Evolutionary conservation across 2,888 invertebrate genomes (phyloP), one percentile per base, ranked within the genome.

Genomic region (Dastarcus helophoroides): DNA sequence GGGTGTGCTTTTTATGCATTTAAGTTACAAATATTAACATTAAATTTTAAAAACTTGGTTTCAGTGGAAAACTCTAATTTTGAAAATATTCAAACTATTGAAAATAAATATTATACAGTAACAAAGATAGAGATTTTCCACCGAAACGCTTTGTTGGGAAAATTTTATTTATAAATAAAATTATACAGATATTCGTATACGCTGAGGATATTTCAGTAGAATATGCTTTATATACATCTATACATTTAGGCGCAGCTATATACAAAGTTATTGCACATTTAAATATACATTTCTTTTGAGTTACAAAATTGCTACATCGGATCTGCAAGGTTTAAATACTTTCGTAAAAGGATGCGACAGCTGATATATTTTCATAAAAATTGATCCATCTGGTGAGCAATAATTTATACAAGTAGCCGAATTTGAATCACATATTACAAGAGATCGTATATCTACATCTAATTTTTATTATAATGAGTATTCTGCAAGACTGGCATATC

Each of bases 221-320:
- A 3, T 14, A 10, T 9, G 14, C 17, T 35, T 34, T 56, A 58
- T 58, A 50, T 58, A 60, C 58, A 60, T 54, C 57, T 60, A 60
- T 61, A 60, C 58, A 61, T 51, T 50, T 51, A 58, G 48, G 56
- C 56, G 54, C 56, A 52, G 52, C 37, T 58, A 57, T 58, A 52
- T 58, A 59, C 57, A 60, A 49, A 54, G 54, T 61, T 62, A 61
- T 62, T 62, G 60, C 61, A 62, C 61, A 61, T 59, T 54, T 49
- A 56, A 56, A 56, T 57, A 54, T 57, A 60, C 54, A 56, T 41
- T 46, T 40, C 33, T 34, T 40, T 36, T 36, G 37, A 31, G 33
- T 39, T 11, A 26, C 30, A 33, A 31, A 39, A 38, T 28, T 32
- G 29, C 31, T 22, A 22, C 3, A 29, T 26, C 30, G 30, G 33